phyloP scores from a whole-genome alignment of 2,797 vertebrate species.

The Ceryle rudis region DNA sequence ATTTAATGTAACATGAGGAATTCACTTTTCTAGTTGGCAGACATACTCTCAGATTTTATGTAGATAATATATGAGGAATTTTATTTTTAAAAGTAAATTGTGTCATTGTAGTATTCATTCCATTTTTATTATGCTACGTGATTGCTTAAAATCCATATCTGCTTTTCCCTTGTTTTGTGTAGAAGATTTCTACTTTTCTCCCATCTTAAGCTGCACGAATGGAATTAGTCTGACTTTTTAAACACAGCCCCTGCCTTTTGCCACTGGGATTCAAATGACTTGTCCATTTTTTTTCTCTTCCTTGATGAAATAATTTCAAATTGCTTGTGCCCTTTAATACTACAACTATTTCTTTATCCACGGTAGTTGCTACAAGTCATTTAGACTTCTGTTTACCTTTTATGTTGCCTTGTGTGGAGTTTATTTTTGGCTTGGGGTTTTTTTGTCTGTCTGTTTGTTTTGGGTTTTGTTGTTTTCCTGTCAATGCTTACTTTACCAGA shows the following conservation, averaged over 20 bases:
- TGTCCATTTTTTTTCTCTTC: background rate
- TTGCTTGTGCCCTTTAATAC: background rate
- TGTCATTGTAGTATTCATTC: background rate
- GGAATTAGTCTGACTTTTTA: background rate
- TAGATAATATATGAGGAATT: background rate
- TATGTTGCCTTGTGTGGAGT: background rate
- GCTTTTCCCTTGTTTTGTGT: background rate
- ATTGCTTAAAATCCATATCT: background rate
- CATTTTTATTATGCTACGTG: background rate
- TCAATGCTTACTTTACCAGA: background rate
- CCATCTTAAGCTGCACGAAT: background rate
- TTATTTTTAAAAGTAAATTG: background rate
- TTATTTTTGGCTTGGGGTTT: background rate
- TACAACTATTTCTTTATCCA: background rate
- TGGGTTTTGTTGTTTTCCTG: background rate
- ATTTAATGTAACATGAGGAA: background rate
- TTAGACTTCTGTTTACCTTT: background rate
- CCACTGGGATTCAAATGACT: background rate
- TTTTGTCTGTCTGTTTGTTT: too few species aligned
- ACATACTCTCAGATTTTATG: background rate
- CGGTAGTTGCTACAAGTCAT: background rate
- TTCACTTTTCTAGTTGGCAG: background rate
- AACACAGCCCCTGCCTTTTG: background rate
- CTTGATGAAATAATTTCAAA: background rate
- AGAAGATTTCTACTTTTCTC: background rate